Evolutionary conservation across 1,140 invertebrate genomes (phyloP), one percentile per base, ranked within the genome.

Genomic region (Bombus confusus): DNA sequence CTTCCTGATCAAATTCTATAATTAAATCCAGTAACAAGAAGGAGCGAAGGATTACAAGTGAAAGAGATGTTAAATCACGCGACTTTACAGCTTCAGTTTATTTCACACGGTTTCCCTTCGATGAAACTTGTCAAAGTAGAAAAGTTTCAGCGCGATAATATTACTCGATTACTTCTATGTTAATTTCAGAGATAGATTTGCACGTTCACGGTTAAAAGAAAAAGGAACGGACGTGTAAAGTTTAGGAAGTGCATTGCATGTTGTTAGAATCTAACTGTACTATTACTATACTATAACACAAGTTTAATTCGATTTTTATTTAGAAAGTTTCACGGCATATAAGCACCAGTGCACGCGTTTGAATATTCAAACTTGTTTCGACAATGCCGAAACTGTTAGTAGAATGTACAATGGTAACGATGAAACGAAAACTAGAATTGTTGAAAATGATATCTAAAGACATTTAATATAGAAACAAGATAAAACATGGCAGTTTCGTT

Each of bases 291-390:
- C 25, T 43, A 47, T 25, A 12, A 28, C 34, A 66, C 34, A 52
- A 52, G 52, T 83, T 72, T 86, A 87, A 90, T 89, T 73, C 41
- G 76, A 87, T 87, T 87, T 89, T 87, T 89, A 82, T 75, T 85
- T 59, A 59, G 41, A 39, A 80, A 84, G 73, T 80, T 86, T 39
- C 39, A 28, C 41, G 31, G 62, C 64, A 66, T 85, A 69, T 82
- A 84, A 84, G 75, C 78, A n/a, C n/a, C 1, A 9, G 13, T 43
- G 68, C 34, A 43, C 39, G 18, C 47, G 57, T 82, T 79, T 90
- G 88, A 89, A 90, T 87, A 89, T 90, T 87, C 85, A 90, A 87
- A 78, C 80, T 84, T 89, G 85, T 82, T 86, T 89, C 72, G 83
- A 86, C 87, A 86, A 86, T 80, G 59, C 34, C 37, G 66, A 72